Evolutionary conservation across 2,113 vertebrate species (phyloP).

Genomic region (Columbina picui): DNA sequence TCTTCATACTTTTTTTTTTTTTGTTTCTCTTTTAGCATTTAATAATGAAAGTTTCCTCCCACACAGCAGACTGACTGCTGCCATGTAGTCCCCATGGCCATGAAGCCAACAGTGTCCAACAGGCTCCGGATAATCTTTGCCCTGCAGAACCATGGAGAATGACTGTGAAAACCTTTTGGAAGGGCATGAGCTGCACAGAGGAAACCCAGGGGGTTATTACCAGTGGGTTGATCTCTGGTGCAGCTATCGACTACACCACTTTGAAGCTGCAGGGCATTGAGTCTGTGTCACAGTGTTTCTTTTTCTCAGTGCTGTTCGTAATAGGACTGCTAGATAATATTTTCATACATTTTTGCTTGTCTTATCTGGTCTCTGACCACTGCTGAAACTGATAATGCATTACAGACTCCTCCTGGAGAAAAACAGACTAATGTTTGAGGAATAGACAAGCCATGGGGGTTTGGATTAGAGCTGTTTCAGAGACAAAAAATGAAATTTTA

Average conservation of each 20-base stretch:
- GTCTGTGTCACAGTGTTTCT: not conserved
- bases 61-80: not conserved
- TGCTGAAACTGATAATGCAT: not conserved
- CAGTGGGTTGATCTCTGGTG: not conserved
- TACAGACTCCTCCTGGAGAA: not conserved
- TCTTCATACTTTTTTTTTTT: not conserved
- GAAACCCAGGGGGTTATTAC: not conserved
- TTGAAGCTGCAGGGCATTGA: not conserved
- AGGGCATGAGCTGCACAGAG: not conserved
- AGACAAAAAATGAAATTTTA: not conserved
- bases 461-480: not conserved
- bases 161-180: not conserved
- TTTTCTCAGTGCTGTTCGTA: not conserved
- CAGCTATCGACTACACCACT: rapidly evolving
- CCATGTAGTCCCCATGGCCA: rapidly evolving
- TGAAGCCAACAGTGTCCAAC: not conserved
- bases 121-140: not conserved
- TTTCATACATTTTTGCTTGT: not conserved
- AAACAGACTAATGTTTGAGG: not conserved
- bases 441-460: not conserved
- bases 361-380: not conserved
- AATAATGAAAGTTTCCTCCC: not conserved
- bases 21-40: not conserved
- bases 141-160: not conserved
- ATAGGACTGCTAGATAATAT: not conserved